A percentile compares a stretch with the other conserved stretches of the same genome.
These are phyloP conservation scores for Masticophis lateralis DNA, from an alignment of 2,797 vertebrate genomes.

Conservation along the genomic window DNA sequence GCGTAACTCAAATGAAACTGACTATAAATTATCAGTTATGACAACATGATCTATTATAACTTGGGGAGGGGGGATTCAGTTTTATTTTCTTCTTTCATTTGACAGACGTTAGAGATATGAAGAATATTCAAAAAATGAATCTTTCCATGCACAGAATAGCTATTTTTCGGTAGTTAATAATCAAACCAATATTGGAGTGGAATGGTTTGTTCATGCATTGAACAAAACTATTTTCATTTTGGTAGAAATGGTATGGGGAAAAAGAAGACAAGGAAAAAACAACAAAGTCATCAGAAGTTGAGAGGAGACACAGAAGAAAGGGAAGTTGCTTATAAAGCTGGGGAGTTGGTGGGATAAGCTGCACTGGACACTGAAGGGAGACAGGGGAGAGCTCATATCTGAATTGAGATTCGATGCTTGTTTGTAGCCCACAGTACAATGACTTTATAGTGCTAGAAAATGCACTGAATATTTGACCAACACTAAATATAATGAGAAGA, in stretches of 20 bases:
- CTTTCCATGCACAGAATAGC: background rate
- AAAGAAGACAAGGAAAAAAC: background rate
- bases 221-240: background rate
- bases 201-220: background rate
- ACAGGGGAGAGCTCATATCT: background rate
- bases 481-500: background rate
- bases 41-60: background rate
- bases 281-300: background rate
- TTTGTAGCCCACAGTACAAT: background rate
- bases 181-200: background rate
- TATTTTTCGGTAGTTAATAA: background rate
- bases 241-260: background rate
- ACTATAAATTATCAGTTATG: background rate
- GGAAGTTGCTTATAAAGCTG: background rate
- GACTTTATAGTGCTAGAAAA: background rate
- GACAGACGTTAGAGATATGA: background rate
- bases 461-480: background rate
- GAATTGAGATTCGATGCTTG: background rate
- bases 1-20: background rate
- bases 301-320: background rate
- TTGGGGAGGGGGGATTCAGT: background rate
- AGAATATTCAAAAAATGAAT: background rate
- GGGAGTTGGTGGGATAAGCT: background rate
- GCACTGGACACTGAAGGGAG: background rate
- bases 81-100: background rate